Percentiles rank a stretch among this genome's conserved stretches.
Evolutionary conservation across 2,113 vertebrate species (phyloP).

Genomic region (Rostratula benghalensis): DNA sequence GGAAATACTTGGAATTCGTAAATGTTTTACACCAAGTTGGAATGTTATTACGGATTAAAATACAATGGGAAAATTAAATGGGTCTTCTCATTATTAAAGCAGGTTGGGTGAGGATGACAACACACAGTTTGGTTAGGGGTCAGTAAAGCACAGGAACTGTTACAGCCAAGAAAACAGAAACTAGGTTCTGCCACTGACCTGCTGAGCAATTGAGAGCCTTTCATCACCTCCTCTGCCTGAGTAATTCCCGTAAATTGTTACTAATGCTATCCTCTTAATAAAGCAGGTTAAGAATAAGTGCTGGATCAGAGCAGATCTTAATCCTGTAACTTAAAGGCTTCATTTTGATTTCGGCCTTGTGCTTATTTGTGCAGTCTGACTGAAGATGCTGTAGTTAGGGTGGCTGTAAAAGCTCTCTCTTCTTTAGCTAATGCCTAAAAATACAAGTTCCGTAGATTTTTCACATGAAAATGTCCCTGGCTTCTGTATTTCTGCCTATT

Average conservation of each 20-base stretch:
- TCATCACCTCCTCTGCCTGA: conserved; percentile 33
- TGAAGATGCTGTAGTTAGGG: not conserved
- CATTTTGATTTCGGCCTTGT: not conserved
- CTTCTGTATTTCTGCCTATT: not conserved
- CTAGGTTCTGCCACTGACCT: conserved; percentile 34
- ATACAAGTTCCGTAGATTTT: not conserved
- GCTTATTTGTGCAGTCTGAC: not conserved
- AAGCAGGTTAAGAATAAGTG: conserved; percentile 32
- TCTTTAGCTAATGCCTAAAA: not conserved
- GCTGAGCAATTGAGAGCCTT: conserved; percentile 7
- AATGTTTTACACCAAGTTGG: not conserved
- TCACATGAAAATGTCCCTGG: not conserved
- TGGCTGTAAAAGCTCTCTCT: not conserved
- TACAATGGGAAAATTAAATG: not conserved
- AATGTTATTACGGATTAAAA: not conserved
- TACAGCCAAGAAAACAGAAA: conserved; percentile 39
- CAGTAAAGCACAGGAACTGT: conserved; percentile 36
- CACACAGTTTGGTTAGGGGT: not conserved
- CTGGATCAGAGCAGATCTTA: conserved; percentile 28
- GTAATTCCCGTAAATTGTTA: conserved; percentile 45
- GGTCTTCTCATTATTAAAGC: not conserved
- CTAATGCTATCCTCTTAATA: conserved; percentile 53
- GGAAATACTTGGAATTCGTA: not conserved
- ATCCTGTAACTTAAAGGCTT: conserved; percentile 34
- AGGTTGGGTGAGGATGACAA: not conserved